A percentile compares a stretch with the other conserved stretches of the same genome.
phyloP scores from a whole-genome alignment of 2,797 vertebrate species.

The Tinamus major region DNA sequence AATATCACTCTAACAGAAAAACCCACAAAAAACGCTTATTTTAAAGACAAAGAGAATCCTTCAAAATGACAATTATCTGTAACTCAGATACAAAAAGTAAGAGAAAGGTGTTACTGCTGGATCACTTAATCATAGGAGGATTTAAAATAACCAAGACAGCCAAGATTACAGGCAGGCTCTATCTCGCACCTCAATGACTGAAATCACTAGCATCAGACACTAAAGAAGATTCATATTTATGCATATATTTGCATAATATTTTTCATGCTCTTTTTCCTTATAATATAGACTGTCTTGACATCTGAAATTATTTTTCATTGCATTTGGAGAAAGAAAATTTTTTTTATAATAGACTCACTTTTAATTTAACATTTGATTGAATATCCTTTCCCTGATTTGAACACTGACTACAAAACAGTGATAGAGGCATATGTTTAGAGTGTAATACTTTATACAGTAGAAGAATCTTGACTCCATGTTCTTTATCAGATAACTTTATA shows the following conservation, averaged over 20 bases:
- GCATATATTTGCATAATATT: conserved; percentile 36
- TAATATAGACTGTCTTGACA: conserved; percentile 2
- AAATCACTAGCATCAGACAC: conserved; percentile 6
- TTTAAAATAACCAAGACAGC: background rate
- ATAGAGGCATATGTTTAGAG: conserved; percentile 60
- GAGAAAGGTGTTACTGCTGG: background rate
- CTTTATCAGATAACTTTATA: conserved; percentile 33
- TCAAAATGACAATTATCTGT: background rate
- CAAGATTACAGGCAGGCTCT: background rate
- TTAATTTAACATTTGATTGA: conserved; percentile 51
- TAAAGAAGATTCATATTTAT: conserved; percentile 22
- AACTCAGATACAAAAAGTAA: background rate
- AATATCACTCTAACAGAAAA: background rate
- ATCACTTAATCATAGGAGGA: background rate
- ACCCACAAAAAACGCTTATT: background rate
- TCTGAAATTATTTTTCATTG: conserved; percentile 27
- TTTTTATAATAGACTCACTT: conserved; percentile 2
- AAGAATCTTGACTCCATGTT: background rate
- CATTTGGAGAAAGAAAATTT: conserved; percentile 23
- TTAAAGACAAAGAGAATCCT: background rate
- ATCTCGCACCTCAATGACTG: background rate
- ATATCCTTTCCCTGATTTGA: conserved; percentile 36
- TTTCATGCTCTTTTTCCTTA: background rate
- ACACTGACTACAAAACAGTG: conserved; percentile 43
- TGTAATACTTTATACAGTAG: background rate